Conservation (phyloP, 2,888 invertebrate species). For the Spicauda simplicius region DNA sequence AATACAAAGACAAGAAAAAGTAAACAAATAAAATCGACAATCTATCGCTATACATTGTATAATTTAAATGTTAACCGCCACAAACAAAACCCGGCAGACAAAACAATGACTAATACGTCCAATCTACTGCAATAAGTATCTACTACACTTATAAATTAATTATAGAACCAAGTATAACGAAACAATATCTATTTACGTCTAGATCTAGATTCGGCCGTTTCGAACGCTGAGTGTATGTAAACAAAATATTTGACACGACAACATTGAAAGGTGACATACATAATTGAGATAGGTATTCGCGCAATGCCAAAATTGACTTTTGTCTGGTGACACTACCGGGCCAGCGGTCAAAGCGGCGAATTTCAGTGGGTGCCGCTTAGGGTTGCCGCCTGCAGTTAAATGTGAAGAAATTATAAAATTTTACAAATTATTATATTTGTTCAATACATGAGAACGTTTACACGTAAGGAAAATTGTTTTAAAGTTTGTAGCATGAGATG, state of each 20-base stretch:
- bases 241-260: constrained; percentile 18
- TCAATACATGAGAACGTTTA: no score
- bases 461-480: no score
- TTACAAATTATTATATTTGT: no score
- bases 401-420: no score
- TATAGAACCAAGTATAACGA: not conserved
- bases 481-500: no score
- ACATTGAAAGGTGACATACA: constrained; percentile 27
- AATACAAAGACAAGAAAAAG: no score
- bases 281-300: constrained; percentile 25
- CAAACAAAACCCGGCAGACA: no score
- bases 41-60: no score
- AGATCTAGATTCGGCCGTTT: not conserved
- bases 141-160: not conserved
- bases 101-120: no score
- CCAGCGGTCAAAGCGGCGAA: constrained; percentile 28
- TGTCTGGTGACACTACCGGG: constrained; percentile 21
- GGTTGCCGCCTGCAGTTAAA: not conserved
- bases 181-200: constrained; percentile 1
- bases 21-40: no score
- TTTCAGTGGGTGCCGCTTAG: constrained; percentile 3
- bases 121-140: no score
- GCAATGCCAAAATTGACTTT: constrained; percentile 31
- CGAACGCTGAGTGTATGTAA: not conserved
- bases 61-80: no score